phyloP scores from a whole-genome alignment of 2,797 vertebrate genomes.

The Acanthornis magna region DNA sequence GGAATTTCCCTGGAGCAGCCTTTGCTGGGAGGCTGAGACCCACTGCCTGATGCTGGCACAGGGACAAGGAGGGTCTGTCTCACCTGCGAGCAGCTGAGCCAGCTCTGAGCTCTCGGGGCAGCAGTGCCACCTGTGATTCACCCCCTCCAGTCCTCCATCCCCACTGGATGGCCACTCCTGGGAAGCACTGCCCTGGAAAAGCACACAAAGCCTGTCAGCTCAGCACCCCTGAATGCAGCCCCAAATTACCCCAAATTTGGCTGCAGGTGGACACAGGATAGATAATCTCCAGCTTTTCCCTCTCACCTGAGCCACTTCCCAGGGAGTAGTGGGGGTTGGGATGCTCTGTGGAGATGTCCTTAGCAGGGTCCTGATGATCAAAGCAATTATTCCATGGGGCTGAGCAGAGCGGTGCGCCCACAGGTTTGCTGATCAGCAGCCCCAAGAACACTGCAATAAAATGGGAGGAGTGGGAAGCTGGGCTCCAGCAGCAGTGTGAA shows the following conservation, averaged over 20 bases:
- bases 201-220: not conserved
- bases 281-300: not conserved
- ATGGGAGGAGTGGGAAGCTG: fast-evolving
- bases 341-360: fast-evolving
- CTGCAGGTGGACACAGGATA: not conserved
- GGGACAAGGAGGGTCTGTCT: not conserved
- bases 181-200: not conserved
- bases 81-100: not conserved
- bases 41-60: not conserved
- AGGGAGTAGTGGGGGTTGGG: fast-evolving
- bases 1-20: not conserved
- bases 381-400: fast-evolving
- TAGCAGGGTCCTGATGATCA: fast-evolving
- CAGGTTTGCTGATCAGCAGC: fast-evolving
- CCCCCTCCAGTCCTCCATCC: not conserved
- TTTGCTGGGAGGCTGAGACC: not conserved
- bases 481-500: fast-evolving
- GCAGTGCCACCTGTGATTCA: not conserved
- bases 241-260: not conserved
- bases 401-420: fast-evolving
- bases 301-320: fast-evolving
- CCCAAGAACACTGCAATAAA: fast-evolving
- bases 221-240: fast-evolving
- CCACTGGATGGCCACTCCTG: fast-evolving
- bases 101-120: not conserved